Conservation (phyloP, 2,797 vertebrate genomes). For the Sebastes itinus region DNA sequence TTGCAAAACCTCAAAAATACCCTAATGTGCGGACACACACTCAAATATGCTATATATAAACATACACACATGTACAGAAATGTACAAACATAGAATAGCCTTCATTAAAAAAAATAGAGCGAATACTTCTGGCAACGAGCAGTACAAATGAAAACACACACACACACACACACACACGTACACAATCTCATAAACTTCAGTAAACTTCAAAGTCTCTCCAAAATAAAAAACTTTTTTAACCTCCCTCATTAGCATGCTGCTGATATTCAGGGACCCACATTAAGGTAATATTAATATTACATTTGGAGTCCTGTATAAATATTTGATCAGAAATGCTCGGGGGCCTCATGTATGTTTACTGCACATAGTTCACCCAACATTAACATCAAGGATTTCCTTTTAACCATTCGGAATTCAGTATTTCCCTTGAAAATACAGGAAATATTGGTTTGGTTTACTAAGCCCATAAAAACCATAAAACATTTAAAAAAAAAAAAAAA, state of each 20-base stretch:
- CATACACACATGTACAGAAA: not conserved
- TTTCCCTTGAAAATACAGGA: constrained; percentile 69
- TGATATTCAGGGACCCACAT: constrained; percentile 71
- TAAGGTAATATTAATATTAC: constrained; percentile 81
- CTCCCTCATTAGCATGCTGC: constrained; percentile 70
- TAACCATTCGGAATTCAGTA: constrained; percentile 59
- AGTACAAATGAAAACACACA: constrained; percentile 29
- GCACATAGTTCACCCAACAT: constrained; percentile 72
- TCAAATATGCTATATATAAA: constrained; percentile 2
- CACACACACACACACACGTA: constrained; percentile 4
- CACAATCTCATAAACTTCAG: constrained; percentile 43
- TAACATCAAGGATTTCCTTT: constrained; percentile 79
- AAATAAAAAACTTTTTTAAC: constrained; percentile 46
- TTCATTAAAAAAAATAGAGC: constrained; percentile 33
- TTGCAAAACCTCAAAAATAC: constrained; percentile 23
- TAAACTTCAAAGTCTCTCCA: constrained; percentile 40
- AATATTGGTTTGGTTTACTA: constrained; percentile 56
- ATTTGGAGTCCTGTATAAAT: constrained; percentile 80
- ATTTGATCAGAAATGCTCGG: constrained; percentile 78
- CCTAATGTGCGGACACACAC: not conserved
- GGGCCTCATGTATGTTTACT: constrained; percentile 77
- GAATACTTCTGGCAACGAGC: constrained; percentile 22
- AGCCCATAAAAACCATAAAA: constrained; percentile 49
- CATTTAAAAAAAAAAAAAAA: constrained; percentile 5
- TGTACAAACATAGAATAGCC: constrained; percentile 15